phyloP scores from a whole-genome alignment of 2,797 vertebrate species.

The Chanos chanos region DNA sequence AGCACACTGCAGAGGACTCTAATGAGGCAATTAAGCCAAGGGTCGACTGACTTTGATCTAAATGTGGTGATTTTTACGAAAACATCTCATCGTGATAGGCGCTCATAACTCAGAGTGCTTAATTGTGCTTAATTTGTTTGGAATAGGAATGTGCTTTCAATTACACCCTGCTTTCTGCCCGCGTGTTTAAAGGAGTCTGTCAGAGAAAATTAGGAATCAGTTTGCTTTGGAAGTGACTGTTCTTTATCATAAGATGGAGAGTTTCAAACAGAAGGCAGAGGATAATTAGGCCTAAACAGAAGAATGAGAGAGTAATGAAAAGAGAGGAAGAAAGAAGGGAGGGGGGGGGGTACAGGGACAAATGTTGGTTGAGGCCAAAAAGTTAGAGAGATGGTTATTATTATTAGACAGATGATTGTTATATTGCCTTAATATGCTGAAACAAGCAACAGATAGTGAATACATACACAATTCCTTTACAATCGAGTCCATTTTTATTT shows the following conservation, averaged over 20 bases:
- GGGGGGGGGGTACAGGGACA: constrained; percentile 28
- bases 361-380: constrained; percentile 4
- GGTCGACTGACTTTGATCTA: constrained; percentile 96
- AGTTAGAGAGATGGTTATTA: constrained; percentile 25
- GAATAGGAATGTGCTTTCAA: constrained; percentile 99
- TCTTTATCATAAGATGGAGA: constrained; percentile 88
- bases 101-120: constrained; percentile 99
- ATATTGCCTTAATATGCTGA: too few species aligned
- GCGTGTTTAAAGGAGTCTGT: constrained; percentile 95
- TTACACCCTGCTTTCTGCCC: constrained; percentile 88
- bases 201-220: constrained; percentile 97
- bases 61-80: constrained; percentile 98
- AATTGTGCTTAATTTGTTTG: constrained; percentile 99
- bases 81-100: constrained; percentile 98
- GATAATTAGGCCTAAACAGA: constrained; percentile 84
- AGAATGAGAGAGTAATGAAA: constrained; percentile 46
- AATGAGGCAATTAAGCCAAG: constrained; percentile 99
- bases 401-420: too few species aligned
- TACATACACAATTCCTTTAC: too few species aligned
- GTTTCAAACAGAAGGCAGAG: constrained; percentile 83
- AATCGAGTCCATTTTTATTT: too few species aligned
- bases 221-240: constrained; percentile 91
- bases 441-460: too few species aligned
- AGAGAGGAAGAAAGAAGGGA: constrained; percentile 32
- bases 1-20: constrained; percentile 87